Evolutionary conservation across 2,113 vertebrate species (phyloP).

Genomic region (Pandion haliaetus): DNA sequence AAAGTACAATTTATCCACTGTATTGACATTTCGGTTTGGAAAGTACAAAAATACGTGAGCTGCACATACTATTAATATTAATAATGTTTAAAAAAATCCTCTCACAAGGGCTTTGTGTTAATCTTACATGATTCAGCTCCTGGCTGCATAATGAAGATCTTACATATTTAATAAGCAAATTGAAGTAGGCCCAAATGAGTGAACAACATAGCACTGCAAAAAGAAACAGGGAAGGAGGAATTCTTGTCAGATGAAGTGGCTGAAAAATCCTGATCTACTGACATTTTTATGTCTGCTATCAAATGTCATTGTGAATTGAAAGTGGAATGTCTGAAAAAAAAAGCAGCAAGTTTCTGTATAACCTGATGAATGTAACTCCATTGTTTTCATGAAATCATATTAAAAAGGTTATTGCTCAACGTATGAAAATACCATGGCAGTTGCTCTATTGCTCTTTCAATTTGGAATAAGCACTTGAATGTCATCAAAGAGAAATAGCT

Average conservation of each 20-base stretch:
- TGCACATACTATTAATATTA: conserved; percentile 68
- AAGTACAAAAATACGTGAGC: conserved; percentile 37
- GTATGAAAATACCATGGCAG: conserved; percentile 43
- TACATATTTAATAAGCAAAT: conserved; percentile 76
- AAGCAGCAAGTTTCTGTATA: conserved; percentile 24
- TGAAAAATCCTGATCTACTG: neutral
- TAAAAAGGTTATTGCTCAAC: conserved; percentile 54
- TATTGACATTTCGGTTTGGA: conserved; percentile 67
- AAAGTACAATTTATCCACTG: conserved; percentile 25
- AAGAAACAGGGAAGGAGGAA: neutral
- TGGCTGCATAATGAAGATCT: conserved; percentile 61
- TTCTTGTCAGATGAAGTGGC: neutral
- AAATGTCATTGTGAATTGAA: conserved; percentile 63
- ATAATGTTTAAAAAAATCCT: conserved; percentile 62
- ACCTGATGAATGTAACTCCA: conserved; percentile 44
- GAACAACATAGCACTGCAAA: conserved; percentile 31
- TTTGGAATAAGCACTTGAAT: conserved; percentile 51
- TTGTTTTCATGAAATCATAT: conserved; percentile 50
- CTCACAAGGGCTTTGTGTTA: conserved; percentile 52
- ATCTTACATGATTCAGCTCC: conserved; percentile 67
- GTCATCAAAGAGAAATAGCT: conserved; percentile 27
- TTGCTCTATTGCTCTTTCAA: conserved; percentile 40
- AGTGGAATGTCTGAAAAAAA: conserved; percentile 38
- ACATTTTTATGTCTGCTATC: conserved; percentile 62
- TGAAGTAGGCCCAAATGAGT: conserved; percentile 59